Evolutionary conservation across 1,140 invertebrate species (phyloP).

Genomic region (Trachelipus rathkii): DNA sequence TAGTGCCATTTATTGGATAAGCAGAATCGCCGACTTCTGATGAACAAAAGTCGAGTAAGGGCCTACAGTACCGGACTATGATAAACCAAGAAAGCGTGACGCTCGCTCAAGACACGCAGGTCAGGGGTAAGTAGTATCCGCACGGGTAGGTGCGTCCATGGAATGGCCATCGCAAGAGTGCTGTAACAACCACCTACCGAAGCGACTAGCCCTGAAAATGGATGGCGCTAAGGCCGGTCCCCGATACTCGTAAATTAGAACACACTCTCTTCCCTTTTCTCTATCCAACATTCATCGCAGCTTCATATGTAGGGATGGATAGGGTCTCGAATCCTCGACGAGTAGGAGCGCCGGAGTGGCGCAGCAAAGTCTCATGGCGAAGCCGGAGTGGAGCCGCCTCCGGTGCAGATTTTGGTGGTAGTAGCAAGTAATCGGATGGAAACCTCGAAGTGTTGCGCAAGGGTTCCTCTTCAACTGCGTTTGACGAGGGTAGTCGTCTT

Average conservation of each 20-base stretch:
- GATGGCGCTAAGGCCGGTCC: constrained; percentile 71
- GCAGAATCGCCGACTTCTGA: constrained; percentile 86
- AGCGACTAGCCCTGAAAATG: constrained; percentile 91
- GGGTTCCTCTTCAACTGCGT: neutral
- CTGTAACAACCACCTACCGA: constrained; percentile 79
- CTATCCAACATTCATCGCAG: too few species aligned
- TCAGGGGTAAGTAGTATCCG: too few species aligned
- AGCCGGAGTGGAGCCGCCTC: too few species aligned
- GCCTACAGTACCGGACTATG: constrained; percentile 65
- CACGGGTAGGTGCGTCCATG: too few species aligned
- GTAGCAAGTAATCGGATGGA: constrained; percentile 71
- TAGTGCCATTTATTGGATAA: constrained; percentile 87
- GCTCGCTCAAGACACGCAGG: constrained; percentile 69
- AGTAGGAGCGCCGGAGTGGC: constrained; percentile 53
- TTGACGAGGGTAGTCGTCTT: neutral
- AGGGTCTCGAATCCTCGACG: constrained; percentile 29
- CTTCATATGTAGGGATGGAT: too few species aligned
- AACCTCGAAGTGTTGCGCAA: neutral
- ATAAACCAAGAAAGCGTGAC: constrained; percentile 50
- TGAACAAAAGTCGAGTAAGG: constrained; percentile 72
- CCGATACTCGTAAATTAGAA: constrained; percentile 29
- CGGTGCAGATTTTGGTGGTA: constrained; percentile 83
- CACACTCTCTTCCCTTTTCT: too few species aligned
- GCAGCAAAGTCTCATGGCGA: constrained; percentile 72
- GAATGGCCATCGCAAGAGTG: constrained; percentile 82